A percentile compares a stretch with the other conserved stretches of the same genome.
Conservation (phyloP, 2,797 vertebrate genomes). For the Characodon lateralis region DNA sequence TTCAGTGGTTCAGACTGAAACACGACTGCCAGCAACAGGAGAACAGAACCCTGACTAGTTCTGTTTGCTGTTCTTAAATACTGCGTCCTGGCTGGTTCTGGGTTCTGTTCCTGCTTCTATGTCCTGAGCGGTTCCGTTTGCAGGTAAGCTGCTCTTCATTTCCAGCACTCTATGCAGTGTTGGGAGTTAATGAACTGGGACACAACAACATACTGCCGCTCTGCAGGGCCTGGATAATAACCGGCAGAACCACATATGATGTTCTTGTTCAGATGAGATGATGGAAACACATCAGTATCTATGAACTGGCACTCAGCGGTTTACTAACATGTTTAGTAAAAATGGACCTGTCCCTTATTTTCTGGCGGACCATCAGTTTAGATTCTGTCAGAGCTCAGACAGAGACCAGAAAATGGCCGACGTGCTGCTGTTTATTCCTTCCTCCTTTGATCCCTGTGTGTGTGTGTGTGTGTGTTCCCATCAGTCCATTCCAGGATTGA, state of each 20-base stretch:
- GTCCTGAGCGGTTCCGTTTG: neutral
- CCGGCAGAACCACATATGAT: neutral
- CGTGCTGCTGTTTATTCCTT: no score
- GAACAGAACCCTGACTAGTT: neutral
- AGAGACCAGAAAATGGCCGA: conserved; percentile 59
- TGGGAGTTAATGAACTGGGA: neutral
- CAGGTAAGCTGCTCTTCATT: neutral
- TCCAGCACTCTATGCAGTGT: neutral
- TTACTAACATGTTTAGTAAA: neutral
- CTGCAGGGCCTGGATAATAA: neutral
- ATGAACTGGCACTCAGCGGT: neutral
- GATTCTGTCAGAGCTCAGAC: conserved; percentile 24
- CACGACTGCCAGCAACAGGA: neutral
- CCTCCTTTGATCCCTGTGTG: conserved; percentile 43
- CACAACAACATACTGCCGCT: neutral
- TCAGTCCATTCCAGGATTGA: conserved; percentile 75
- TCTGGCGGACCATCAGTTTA: conserved; percentile 30
- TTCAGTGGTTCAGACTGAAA: no score
- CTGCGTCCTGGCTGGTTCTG: neutral
- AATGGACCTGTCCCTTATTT: conserved; percentile 15
- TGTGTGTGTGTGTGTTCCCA: conserved; percentile 18
- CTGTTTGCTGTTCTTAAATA: no score
- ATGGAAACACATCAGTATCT: neutral
- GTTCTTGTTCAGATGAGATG: neutral
- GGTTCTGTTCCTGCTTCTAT: neutral